These are phyloP conservation scores for Drosophila limbata DNA, from an alignment of 2,888 invertebrate genomes.

Conservation along the genomic window DNA sequence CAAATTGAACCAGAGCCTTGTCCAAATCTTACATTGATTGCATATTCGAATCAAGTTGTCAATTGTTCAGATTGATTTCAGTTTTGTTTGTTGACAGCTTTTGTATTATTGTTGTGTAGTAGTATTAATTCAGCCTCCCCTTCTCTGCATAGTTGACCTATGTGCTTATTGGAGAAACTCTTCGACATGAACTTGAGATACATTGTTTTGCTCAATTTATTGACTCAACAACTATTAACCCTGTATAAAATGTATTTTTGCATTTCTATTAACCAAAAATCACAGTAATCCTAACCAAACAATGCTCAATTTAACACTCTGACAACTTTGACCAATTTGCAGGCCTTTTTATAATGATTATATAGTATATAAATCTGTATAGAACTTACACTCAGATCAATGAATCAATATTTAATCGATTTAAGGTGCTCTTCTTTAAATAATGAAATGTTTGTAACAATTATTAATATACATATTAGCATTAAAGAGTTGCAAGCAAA, in stretches of 20 bases:
- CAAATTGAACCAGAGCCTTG: background rate
- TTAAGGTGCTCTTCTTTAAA: constrained; percentile 57
- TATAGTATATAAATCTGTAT: constrained; percentile 50
- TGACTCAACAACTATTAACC: background rate
- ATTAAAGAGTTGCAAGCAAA: constrained; percentile 16
- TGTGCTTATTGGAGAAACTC: background rate
- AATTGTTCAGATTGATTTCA: constrained; percentile 7
- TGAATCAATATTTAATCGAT: constrained; percentile 31
- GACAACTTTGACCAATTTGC: constrained; percentile 51
- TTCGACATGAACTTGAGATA: background rate
- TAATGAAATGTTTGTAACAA: constrained; percentile 32
- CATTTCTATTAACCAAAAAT: constrained; percentile 31
- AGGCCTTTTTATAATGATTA: constrained; percentile 50
- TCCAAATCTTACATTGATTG: background rate
- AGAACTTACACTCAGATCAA: constrained; percentile 39
- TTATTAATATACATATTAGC: constrained; percentile 13
- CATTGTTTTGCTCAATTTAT: constrained; percentile 26
- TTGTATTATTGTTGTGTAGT: constrained; percentile 3
- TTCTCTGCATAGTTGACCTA: background rate
- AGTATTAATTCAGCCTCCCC: background rate
- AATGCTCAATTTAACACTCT: constrained; percentile 11
- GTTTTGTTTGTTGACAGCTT: background rate
- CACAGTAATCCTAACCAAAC: background rate
- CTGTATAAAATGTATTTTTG: constrained; percentile 18
- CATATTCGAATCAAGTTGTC: constrained; percentile 1